These are phyloP conservation scores for Crioceris asparagi DNA, from an alignment of 2,888 invertebrate genomes.

Conservation along the genomic window DNA sequence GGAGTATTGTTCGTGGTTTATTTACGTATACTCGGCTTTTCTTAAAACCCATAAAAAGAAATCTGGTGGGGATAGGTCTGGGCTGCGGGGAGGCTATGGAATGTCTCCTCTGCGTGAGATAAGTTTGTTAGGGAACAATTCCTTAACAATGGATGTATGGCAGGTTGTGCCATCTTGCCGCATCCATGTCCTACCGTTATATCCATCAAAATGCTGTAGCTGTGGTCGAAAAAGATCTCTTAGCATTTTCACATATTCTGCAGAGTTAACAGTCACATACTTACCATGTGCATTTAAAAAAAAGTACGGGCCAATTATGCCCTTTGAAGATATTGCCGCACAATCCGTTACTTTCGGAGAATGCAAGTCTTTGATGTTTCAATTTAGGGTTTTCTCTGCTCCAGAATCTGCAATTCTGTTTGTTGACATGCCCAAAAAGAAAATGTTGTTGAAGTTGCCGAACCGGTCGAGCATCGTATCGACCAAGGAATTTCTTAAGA, in stretches of 20 bases:
- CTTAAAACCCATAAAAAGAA: slow-evolving; percentile 26
- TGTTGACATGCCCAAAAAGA: slow-evolving; percentile 14
- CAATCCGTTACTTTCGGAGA: slow-evolving; percentile 6
- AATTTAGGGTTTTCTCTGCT: slow-evolving; percentile 11
- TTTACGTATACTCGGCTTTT: background rate
- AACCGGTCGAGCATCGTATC: slow-evolving; percentile 6
- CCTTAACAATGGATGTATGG: slow-evolving; percentile 2
- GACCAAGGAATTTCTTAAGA: slow-evolving; percentile 1
- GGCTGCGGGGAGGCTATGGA: slow-evolving; percentile 1
- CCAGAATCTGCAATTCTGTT: slow-evolving; percentile 16
- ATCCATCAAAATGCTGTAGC: slow-evolving; percentile 4
- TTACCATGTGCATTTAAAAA: slow-evolving; percentile 1
- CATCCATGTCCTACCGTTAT: slow-evolving; percentile 4
- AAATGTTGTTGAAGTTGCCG: slow-evolving; percentile 8
- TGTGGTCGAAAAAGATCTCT: slow-evolving; percentile 4
- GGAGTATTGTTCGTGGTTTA: slow-evolving; percentile 1
- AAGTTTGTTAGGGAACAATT: slow-evolving; percentile 2
- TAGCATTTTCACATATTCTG: slow-evolving; percentile 1
- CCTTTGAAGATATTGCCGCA: slow-evolving; percentile 9
- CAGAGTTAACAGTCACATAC: slow-evolving; percentile 1
- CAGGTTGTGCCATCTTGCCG: slow-evolving; percentile 5
- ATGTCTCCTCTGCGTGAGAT: slow-evolving; percentile 1
- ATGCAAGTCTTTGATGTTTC: slow-evolving; percentile 11
- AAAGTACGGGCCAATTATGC: slow-evolving; percentile 9
- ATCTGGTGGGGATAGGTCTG: background rate